These are phyloP conservation scores for Thaleichthys pacificus DNA, from an alignment of 2,797 vertebrate species.

Conservation along the genomic window DNA sequence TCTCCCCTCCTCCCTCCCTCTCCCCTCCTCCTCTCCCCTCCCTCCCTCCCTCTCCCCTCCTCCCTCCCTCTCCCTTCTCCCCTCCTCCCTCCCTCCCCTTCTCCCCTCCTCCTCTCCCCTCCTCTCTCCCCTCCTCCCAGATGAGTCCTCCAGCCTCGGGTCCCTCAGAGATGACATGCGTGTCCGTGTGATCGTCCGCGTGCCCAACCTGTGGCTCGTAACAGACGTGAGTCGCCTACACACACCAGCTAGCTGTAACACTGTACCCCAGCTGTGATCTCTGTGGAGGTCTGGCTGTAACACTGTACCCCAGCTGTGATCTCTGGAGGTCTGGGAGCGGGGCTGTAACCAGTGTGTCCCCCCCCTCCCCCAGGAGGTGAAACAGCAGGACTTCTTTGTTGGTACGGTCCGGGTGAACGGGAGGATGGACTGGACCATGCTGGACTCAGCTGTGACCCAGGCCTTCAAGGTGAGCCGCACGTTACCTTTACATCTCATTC, in stretches of 20 bases:
- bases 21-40: conserved; percentile 69
- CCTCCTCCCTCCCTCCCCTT: too few species aligned
- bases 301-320: too few species aligned
- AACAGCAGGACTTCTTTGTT: conserved; percentile 93
- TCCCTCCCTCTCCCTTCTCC: conserved; percentile 47
- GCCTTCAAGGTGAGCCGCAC: conserved; percentile 86
- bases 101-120: conserved; percentile 56
- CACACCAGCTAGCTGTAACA: too few species aligned
- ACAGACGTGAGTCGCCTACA: conserved; percentile 83
- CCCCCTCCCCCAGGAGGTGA: conserved; percentile 80
- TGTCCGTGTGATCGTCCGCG: conserved; percentile 86
- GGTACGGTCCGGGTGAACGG: conserved; percentile 89
- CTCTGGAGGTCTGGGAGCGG: too few species aligned
- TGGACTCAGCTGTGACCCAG: conserved; percentile 92
- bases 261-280: too few species aligned
- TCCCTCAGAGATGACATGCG: conserved; percentile 85
- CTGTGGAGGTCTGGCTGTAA: too few species aligned
- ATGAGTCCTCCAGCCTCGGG: conserved; percentile 83
- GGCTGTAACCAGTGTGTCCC: too few species aligned
- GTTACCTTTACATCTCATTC: not conserved
- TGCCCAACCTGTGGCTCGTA: conserved; percentile 88
- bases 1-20: conserved; percentile 34
- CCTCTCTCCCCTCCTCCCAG: conserved; percentile 75
- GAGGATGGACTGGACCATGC: conserved; percentile 90
- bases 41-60: too few species aligned